Base-by-base conservation (phyloP, 1,140 invertebrate genomes). In the Zophobas morio region DNA sequence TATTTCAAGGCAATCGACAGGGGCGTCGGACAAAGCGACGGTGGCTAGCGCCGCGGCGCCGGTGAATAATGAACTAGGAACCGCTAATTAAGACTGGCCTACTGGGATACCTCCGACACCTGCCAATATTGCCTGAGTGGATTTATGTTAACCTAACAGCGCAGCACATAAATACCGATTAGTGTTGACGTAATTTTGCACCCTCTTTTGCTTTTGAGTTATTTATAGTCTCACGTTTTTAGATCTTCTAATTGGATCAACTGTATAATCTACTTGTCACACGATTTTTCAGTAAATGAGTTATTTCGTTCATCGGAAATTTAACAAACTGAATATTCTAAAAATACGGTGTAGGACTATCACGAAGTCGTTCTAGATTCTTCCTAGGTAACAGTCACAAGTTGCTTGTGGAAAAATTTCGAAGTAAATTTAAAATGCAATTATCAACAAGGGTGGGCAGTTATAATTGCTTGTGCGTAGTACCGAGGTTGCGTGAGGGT, bases 31-130 rank as follows among this genome's bases (percentile, higher is more conserved):
- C 80, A 84, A 84, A 84, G 80, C 81, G 81, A 77, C 79, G 80
- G 70, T 78, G 79, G 75, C 76, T 76, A 81, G 77, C 75, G 60
- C 60, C 76, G 78, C 78, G 82, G 74, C 82, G 77, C 57, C 54
- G 60, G 77, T 84, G 82, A 84, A 83, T 84, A 84, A 84, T 84
- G 84, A 83, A 84, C 82, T 80, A 75, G 80, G 70, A 76, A 84
- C 82, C 84, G 81, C 84, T 85, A 85, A 85, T 85, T 85, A 85
- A 84, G 82, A 85, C 81, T 81, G 74, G 83, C 78, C 84, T 83
- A 80, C 80, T 79, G 84, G 84, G 83, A 83, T 78, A 70, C 76
- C 60, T 60, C 83, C 79, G 82, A 85, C 84, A 85, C 84, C 84
- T 85, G 84, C 82, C 84, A 85, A 85, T 85, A 84, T 82, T 75